A percentile compares a stretch with the other conserved stretches of the same genome.
These are phyloP conservation scores for Mactra quadrangularis DNA, from an alignment of 1,140 invertebrate genomes.

Conservation along the genomic window DNA sequence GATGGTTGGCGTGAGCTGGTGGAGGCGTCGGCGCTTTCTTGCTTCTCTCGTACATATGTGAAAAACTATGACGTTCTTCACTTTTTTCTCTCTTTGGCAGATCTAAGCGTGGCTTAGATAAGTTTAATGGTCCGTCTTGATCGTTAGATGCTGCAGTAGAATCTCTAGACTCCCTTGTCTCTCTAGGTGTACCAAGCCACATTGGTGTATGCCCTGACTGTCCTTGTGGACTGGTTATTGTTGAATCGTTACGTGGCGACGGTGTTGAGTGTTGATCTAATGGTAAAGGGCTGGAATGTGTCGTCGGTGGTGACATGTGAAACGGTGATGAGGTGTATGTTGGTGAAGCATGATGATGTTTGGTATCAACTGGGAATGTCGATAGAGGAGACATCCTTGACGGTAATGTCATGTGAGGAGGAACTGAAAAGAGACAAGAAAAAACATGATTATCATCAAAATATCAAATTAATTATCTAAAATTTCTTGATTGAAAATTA, in stretches of 20 bases:
- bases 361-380: constrained; percentile 66
- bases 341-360: constrained; percentile 68
- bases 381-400: constrained; percentile 66
- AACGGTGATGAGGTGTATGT: constrained; percentile 70
- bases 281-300: constrained; percentile 57
- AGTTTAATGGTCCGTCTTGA: constrained; percentile 93
- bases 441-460: constrained; percentile 5
- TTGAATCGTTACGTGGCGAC: constrained; percentile 59
- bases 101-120: constrained; percentile 92
- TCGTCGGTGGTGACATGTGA: constrained; percentile 66
- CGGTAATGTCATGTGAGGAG: constrained; percentile 65
- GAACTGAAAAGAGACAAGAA: constrained; percentile 67
- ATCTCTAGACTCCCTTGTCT: constrained; percentile 82
- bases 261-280: constrained; percentile 51
- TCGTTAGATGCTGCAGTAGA: constrained; percentile 79
- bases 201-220: constrained; percentile 17
- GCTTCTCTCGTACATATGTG: constrained; percentile 46
- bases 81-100: constrained; percentile 66
- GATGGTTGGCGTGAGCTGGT: constrained; percentile 75
- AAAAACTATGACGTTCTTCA: constrained; percentile 48
- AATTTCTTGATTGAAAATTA: background rate
- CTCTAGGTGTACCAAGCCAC: constrained; percentile 63
- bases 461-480: background rate
- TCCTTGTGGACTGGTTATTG: constrained; percentile 36
- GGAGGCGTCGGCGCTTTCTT: constrained; percentile 68